Evolutionary conservation across 2,888 invertebrate species (phyloP).

Genomic region (Aelia acuminata): DNA sequence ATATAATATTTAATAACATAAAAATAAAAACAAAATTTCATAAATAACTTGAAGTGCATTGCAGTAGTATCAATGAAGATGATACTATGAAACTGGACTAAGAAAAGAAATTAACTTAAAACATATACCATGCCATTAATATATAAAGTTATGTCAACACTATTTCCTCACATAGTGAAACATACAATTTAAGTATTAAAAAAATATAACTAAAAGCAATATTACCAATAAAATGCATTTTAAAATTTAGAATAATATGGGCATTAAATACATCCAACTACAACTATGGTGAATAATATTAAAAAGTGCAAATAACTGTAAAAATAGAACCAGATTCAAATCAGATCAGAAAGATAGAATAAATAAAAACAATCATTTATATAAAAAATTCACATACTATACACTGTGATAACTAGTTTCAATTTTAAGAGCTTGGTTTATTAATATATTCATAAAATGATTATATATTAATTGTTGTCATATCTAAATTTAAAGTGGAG

Average conservation of each 20-base stretch:
- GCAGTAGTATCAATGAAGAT: conserved; percentile 5
- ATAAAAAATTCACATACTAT: background rate
- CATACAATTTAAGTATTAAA: background rate
- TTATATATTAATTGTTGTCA: background rate
- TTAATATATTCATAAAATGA: background rate
- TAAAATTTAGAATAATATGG: conserved; percentile 37
- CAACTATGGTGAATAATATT: conserved; percentile 47
- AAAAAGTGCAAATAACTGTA: conserved; percentile 29
- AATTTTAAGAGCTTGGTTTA: background rate
- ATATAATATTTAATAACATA: background rate
- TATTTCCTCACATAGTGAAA: background rate
- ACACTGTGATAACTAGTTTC: too few species aligned
- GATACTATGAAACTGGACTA: background rate
- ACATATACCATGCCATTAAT: conserved; percentile 9
- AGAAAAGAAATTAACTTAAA: background rate
- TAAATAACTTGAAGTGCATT: conserved; percentile 7
- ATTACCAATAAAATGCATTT: conserved; percentile 21
- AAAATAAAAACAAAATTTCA: conserved; percentile 23
- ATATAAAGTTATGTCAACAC: background rate
- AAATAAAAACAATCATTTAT: background rate
- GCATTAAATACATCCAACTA: conserved; percentile 52
- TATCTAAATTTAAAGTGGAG: conserved; percentile 1
- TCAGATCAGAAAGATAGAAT: background rate
- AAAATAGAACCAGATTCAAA: conserved; percentile 30
- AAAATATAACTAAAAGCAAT: conserved; percentile 20